Base-by-base conservation (phyloP, 2,113 vertebrate genomes). In the Petromus typicus region DNA sequence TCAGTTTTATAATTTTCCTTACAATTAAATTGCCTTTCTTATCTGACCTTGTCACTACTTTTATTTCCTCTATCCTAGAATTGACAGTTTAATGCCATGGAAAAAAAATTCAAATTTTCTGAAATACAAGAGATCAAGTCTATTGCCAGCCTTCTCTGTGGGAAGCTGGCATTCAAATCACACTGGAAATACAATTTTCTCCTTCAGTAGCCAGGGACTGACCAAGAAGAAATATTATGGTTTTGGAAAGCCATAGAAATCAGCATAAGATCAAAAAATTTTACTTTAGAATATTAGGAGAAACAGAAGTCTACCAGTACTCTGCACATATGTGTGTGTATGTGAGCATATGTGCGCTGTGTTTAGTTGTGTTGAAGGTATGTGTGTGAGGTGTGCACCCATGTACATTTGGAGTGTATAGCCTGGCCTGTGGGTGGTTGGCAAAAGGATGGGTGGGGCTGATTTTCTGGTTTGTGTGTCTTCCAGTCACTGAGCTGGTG, bases 381-480 rank as follows among this genome's bases (percentile, higher is more conserved):
- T 32, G 25, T 51, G 43, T 23, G 25, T 16, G 5, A 32, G 23
- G 3, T 20, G 34, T 82, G 37, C 7, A 1, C 10, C 1, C 3
- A 16, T n/a, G 59, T 91, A 73, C n/a, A 6, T 90, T 61, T 90
- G 63, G 27, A 61, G 89, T 73, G 45, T 59, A 43, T 63, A 63
- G 27, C 34, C 57, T 20, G 34, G 23, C 34, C 18, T 54, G 56
- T 51, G 45, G 45, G 85, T 20, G 10, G 81, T 66, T 93, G 93
- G 69, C 88, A 48, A 86, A 95, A 54, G 34, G 63, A 54, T 51
- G 37, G 63, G 57, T 92, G 56, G 69, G 61, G 66, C 83, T 87
- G 86, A 94, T 95, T 93, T 94, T 92, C 82, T 92, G 78, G 71
- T 64, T 88, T 92, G 37, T 92, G 45, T 59, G 17, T 90, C 82